phyloP scores from a whole-genome alignment of 2,888 invertebrate genomes.

The Leucophenga montana region DNA sequence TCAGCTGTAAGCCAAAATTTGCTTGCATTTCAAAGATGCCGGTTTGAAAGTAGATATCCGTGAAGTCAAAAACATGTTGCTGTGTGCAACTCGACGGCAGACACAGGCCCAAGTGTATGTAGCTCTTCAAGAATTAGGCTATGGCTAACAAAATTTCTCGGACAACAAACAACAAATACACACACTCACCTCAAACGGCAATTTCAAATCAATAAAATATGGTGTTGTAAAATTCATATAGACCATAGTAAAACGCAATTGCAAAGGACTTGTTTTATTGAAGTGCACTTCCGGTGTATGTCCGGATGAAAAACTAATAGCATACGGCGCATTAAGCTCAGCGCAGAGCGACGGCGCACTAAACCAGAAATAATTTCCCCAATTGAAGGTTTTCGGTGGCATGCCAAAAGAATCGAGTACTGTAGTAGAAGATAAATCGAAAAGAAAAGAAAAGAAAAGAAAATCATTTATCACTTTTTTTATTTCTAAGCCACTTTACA shows the following conservation, averaged over 20 bases:
- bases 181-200: conserved; percentile 59
- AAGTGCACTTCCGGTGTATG: conserved; percentile 39
- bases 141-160: not conserved
- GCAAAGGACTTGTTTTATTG: conserved; percentile 59
- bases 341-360: conserved; percentile 55
- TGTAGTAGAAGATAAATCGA: conserved; percentile 36
- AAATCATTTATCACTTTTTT: not conserved
- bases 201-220: conserved; percentile 57
- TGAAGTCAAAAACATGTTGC: conserved; percentile 58
- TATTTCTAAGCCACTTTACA: not conserved
- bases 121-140: conserved; percentile 44
- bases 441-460: conserved; percentile 16
- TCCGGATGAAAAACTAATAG: conserved; percentile 52
- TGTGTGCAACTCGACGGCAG: conserved; percentile 71
- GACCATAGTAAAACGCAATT: conserved; percentile 55
- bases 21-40: conserved; percentile 60
- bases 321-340: conserved; percentile 57
- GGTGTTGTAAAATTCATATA: conserved; percentile 62
- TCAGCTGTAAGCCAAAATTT: conserved; percentile 62
- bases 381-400: conserved; percentile 54
- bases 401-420: conserved; percentile 62
- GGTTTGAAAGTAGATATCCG: conserved; percentile 63
- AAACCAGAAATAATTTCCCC: conserved; percentile 67
- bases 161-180: not conserved
- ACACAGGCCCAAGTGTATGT: conserved; percentile 73